These are phyloP conservation scores for Microtus pennsylvanicus DNA, from an alignment of 2,113 vertebrate genomes.

Conservation along the genomic window DNA sequence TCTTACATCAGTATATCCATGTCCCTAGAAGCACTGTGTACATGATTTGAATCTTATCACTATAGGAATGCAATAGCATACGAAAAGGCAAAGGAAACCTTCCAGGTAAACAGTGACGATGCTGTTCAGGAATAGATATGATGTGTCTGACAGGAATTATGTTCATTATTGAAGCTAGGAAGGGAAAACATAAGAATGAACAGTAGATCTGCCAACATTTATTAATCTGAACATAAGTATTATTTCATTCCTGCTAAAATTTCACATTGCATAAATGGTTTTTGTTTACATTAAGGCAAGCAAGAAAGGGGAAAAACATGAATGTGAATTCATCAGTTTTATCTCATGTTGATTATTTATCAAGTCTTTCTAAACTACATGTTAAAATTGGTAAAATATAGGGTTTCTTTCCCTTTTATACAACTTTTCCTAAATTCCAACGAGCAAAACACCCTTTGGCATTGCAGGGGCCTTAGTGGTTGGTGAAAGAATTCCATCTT, in stretches of 20 bases:
- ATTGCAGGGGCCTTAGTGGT: not conserved
- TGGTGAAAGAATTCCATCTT: not conserved
- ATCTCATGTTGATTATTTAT: not conserved
- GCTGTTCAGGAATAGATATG: not conserved
- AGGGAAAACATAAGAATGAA: not conserved
- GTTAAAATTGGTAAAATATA: not conserved
- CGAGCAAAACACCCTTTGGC: not conserved
- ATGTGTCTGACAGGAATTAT: not conserved
- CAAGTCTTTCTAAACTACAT: not conserved
- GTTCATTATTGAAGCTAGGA: not conserved
- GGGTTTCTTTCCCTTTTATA: not conserved
- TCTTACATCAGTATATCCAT: not conserved
- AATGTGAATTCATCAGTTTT: not conserved
- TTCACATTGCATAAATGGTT: no score
- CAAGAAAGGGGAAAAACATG: not conserved
- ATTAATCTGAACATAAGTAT: not conserved
- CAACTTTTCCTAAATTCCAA: not conserved
- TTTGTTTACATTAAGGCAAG: not conserved
- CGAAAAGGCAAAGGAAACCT: not conserved
- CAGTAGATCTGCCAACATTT: not conserved
- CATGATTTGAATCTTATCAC: not conserved
- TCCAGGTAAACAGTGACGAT: not conserved
- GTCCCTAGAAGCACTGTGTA: not conserved
- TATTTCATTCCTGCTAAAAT: not conserved
- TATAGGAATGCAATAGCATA: not conserved